Base-by-base conservation (phyloP, 2,888 invertebrate genomes). In the Macroteleia sp. region DNA sequence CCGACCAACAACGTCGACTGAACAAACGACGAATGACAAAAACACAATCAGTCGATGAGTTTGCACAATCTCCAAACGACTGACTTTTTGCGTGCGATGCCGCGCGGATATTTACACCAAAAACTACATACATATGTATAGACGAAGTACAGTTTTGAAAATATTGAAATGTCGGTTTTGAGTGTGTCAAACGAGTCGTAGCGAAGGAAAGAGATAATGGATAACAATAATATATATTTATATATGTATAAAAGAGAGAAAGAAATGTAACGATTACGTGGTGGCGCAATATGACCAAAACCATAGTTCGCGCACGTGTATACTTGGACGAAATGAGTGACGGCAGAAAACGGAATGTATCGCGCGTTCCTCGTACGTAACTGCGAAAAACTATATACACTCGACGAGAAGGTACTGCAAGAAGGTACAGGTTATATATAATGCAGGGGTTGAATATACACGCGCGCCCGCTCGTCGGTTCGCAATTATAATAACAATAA, bases 121-220 rank as follows among this genome's bases (percentile, higher is more conserved):
- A 70, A 64, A 66, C 74, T 74, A 78, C 70, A 64, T 64, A 71
- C 69, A 77, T 78, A 69, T 74, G 48, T 74, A 71, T 74, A 75
- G 69, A 57, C 64, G 59, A 70, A 64, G 20, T 75, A 69, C 69
- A 78, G 69, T 74, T 69, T 69, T 77, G 71, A 78, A 78, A 78
- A 74, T 74, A 78, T 78, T 74, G 78, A 64, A 62, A 57, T 64
- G 46, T 62, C 54, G 34, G 2, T 19, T 12, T 8, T 46, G 28
- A 41, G 28, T 41, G 6, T 48, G 57, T 30, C 30, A 41, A 46
- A 19, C n/a, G n/a, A n/a, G n/a, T n/a, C n/a, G n/a, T 17, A 41
- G 20, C 12, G 12, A 41, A 41, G 30, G 22, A 44, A 42, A 17
- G 30, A 30, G 17, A 46, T 12, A 25, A 39, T 34, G 5, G 6